Percentiles rank a stretch among this genome's conserved stretches.
phyloP scores from a whole-genome alignment of 1,140 invertebrate genomes.

The Polyergus mexicanus region DNA sequence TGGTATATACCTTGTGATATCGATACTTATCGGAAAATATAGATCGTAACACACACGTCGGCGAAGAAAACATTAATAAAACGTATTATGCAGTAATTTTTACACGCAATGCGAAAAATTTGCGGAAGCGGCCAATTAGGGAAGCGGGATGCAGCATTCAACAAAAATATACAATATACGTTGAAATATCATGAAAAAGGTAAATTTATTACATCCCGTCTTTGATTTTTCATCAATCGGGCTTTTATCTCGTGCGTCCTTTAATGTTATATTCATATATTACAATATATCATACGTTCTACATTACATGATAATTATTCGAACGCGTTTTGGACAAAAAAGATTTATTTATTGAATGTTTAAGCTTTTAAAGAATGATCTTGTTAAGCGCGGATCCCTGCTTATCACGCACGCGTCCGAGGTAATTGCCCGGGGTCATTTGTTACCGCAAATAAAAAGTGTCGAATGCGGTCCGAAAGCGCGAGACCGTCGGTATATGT shows the following conservation, averaged over 20 bases:
- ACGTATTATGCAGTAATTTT: constrained; percentile 38
- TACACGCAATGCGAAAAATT: constrained; percentile 46
- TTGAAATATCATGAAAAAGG: constrained; percentile 3
- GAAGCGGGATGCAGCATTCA: not conserved
- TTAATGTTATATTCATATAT: not conserved
- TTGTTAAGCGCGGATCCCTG: not conserved
- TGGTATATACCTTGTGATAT: not conserved
- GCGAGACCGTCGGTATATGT: constrained; percentile 75
- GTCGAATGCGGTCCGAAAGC: constrained; percentile 53
- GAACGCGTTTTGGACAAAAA: not conserved
- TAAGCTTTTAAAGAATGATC: no score
- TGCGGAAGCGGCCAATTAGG: constrained; percentile 36
- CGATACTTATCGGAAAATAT: constrained; percentile 45
- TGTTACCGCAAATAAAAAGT: constrained; percentile 58
- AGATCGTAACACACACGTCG: not conserved
- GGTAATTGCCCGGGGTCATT: constrained; percentile 48
- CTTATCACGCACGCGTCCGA: constrained; percentile 11
- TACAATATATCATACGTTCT: not conserved
- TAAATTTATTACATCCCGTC: constrained; percentile 1
- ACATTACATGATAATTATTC: no score
- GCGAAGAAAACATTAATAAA: constrained; percentile 49
- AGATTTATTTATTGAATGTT: not conserved
- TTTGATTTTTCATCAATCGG: not conserved
- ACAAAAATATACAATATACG: constrained; percentile 32
- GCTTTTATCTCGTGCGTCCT: not conserved